These are phyloP conservation scores for Lithobius niger DNA, from an alignment of 1,140 invertebrate species.

Conservation along the genomic window DNA sequence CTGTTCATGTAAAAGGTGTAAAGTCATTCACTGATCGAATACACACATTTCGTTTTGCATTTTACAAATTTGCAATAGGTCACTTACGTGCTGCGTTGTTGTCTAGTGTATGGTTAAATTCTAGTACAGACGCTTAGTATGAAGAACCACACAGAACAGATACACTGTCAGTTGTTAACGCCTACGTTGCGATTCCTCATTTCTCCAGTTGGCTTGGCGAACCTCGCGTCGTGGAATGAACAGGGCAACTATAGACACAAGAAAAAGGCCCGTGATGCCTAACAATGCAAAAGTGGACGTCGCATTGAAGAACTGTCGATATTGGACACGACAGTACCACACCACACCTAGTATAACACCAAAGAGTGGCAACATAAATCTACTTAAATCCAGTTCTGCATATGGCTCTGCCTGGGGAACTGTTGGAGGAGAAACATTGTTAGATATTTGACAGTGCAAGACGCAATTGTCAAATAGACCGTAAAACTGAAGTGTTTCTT, in stretches of 20 bases:
- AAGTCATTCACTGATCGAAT: no score
- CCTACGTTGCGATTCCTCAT: no score
- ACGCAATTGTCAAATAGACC: conserved; percentile 74
- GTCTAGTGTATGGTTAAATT: no score
- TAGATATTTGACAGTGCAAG: conserved; percentile 62
- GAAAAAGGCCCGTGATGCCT: conserved; percentile 43
- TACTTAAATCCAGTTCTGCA: conserved; percentile 15
- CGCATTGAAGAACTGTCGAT: conserved; percentile 45
- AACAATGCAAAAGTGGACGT: conserved; percentile 45
- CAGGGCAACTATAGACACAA: conserved; percentile 38
- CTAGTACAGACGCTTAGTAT: no score
- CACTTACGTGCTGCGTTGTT: no score
- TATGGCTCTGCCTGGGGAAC: conserved; percentile 1
- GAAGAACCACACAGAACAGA: no score
- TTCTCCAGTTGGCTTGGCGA: neutral
- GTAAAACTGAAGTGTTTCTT: conserved; percentile 54
- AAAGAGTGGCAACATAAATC: conserved; percentile 31
- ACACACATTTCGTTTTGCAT: no score
- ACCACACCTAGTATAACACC: conserved; percentile 28
- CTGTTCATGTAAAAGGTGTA: no score
- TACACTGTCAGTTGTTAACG: no score
- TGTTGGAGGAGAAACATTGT: conserved; percentile 18
- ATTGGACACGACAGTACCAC: conserved; percentile 48
- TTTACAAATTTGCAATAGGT: no score
- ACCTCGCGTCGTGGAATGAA: conserved; percentile 36